These are phyloP conservation scores for Enteromius viviparus DNA, from an alignment of 2,797 vertebrate species.

Conservation along the genomic window DNA sequence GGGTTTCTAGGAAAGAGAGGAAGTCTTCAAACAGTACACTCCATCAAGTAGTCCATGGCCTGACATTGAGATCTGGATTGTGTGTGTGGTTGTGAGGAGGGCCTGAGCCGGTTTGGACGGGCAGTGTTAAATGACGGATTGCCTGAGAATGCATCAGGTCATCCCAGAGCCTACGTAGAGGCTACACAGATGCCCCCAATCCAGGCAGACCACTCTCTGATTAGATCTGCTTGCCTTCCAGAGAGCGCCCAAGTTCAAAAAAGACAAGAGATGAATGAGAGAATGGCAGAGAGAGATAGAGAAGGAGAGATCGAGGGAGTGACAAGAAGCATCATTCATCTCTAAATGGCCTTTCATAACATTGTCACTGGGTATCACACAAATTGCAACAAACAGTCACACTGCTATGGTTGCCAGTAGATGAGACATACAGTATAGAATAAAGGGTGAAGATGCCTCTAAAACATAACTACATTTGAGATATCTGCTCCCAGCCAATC, in stretches of 20 bases:
- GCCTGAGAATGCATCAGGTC: slow-evolving; percentile 71
- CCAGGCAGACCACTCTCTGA: slow-evolving; percentile 63
- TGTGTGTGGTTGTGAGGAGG: slow-evolving; percentile 40
- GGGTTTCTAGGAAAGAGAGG: slow-evolving; percentile 60
- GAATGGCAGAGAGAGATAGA: slow-evolving; percentile 56
- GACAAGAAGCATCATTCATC: slow-evolving; percentile 73
- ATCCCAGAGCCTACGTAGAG: slow-evolving; percentile 61
- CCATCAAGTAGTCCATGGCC: slow-evolving; percentile 43
- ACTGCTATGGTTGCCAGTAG: slow-evolving; percentile 64
- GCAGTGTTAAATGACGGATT: slow-evolving; percentile 73
- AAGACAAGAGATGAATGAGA: slow-evolving; percentile 74
- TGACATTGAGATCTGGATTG: slow-evolving; percentile 58
- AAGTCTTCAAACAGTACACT: slow-evolving; percentile 41
- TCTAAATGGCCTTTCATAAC: slow-evolving; percentile 74
- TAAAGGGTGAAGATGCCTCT: slow-evolving; percentile 71
- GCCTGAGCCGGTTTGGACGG: slow-evolving; percentile 64
- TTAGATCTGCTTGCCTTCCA: slow-evolving; percentile 70
- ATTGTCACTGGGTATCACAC: slow-evolving; percentile 77
- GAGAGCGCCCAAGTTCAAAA: slow-evolving; percentile 69
- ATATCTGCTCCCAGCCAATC: slow-evolving; percentile 67
- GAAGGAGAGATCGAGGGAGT: slow-evolving; percentile 41
- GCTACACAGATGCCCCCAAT: slow-evolving; percentile 53
- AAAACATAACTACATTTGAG: slow-evolving; percentile 66
- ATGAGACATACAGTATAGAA: slow-evolving; percentile 53
- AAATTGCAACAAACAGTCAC: slow-evolving; percentile 70